Evolutionary conservation across 2,888 invertebrate genomes (phyloP), one percentile per base, ranked within the genome.

Genomic region (Malthinus seriepunctatus): DNA sequence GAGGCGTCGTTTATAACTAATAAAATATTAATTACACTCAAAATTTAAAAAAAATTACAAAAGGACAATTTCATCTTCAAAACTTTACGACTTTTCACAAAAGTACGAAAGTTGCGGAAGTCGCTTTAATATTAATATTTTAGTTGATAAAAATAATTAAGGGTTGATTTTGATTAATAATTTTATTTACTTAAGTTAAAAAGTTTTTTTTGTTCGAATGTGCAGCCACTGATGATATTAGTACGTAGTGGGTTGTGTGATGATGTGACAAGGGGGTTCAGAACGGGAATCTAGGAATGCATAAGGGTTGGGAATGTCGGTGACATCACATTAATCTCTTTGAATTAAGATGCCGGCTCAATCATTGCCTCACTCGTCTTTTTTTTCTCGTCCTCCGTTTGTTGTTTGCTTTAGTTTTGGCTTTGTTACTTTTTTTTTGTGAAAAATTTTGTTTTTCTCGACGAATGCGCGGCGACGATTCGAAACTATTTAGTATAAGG

Each of bases 301-400:
- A 69, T 65, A 70, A 68, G 66, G 68, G 69, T 65, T 69, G 69
- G 63, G 65, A 67, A 69, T 71, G 71, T 67, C 69, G 63, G 62
- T 71, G 71, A 71, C 71, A 66, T 63, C 48, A 57, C 69, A 69
- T 71, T 71, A 69, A 71, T 71, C 68, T 68, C 65, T 49, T 46
- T 61, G 68, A 66, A 68, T 68, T 68, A 68, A 67, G 65, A 66
- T 63, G 65, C 67, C 56, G 61, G 57, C 57, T 53, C 61, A 57
- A 57, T 61, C 56, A 57, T 61, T 57, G 47, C 57, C 47, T 46
- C 23, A 39, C 51, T 47, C 44, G 39, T 46, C 39, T 47, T 38
- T 56, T 55, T 56, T 48, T 55, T 5, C n/a, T n/a, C n/a, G n/a
- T n/a, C 23, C 23, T 23, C 23, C 3, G 55, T 31, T 49, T 10